Conservation (phyloP, 2,888 invertebrate species). For the Corythucha ciliata region DNA sequence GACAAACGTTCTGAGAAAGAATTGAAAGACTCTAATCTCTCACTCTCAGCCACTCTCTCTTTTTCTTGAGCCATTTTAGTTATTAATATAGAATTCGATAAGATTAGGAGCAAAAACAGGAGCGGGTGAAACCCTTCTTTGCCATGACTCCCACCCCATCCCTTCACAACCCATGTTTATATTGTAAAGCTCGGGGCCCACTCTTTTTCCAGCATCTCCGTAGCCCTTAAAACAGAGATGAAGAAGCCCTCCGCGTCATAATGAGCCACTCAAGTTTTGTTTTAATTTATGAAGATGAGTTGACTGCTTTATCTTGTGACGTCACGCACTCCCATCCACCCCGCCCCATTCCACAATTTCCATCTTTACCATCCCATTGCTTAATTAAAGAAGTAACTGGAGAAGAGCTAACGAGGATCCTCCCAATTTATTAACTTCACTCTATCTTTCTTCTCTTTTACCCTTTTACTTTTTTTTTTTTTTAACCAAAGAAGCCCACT, state of each 20-base stretch:
- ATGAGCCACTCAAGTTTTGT: slow-evolving; percentile 25
- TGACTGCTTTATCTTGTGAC: slow-evolving; percentile 27
- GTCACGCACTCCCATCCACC: slow-evolving; percentile 10
- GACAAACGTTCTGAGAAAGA: no score
- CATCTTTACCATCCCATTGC: slow-evolving; percentile 6
- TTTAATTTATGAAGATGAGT: slow-evolving; percentile 27
- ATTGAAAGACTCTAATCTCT: no score
- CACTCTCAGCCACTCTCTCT: no score
- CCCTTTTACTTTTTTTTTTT: no score
- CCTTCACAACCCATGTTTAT: no score
- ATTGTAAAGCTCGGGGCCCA: no score
- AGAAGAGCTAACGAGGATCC: slow-evolving; percentile 24
- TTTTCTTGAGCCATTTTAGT: no score
- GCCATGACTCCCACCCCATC: no score
- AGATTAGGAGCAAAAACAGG: slow-evolving; percentile 22
- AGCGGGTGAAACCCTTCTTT: not conserved
- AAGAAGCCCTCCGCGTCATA: slow-evolving; percentile 16
- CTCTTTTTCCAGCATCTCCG: no score
- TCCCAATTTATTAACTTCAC: slow-evolving; percentile 24
- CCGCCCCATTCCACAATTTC: not conserved
- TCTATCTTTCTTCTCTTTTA: no score
- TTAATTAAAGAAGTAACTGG: slow-evolving; percentile 27
- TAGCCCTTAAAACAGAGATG: no score
- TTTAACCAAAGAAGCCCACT: no score
- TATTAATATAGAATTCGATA: slow-evolving; percentile 24